These are phyloP conservation scores for Macrotis lagotis DNA, from an alignment of 2,113 vertebrate genomes.

Conservation along the genomic window DNA sequence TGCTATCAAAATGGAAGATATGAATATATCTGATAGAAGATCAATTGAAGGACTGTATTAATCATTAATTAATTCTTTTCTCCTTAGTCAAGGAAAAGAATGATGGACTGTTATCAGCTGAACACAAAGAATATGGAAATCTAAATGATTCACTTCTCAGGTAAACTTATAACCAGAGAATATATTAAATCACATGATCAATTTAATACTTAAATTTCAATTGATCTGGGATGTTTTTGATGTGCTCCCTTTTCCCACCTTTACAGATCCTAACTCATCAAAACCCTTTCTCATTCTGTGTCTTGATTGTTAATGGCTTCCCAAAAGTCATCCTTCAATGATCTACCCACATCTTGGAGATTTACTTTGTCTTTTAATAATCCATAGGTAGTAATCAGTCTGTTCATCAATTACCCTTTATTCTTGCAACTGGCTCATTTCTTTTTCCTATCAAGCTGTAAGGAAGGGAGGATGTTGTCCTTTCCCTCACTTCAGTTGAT, in stretches of 20 bases:
- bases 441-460: not conserved
- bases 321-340: not conserved
- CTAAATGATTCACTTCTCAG: constrained; percentile 49
- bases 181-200: constrained; percentile 35
- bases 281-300: not conserved
- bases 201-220: constrained; percentile 10
- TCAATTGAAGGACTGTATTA: constrained; percentile 27
- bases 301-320: not conserved
- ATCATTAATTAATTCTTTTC: not conserved
- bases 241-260: not conserved
- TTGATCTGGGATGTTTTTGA: not conserved
- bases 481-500: not conserved
- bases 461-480: not conserved
- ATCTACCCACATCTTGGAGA: not conserved
- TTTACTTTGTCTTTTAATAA: not conserved
- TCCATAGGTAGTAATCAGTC: not conserved
- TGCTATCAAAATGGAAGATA: not conserved
- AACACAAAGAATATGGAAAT: constrained; percentile 19
- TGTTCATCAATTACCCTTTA: not conserved
- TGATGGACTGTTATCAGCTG: constrained; percentile 19
- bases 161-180: constrained; percentile 45
- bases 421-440: not conserved
- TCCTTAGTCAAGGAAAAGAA: constrained; percentile 64
- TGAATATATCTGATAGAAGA: constrained; percentile 1
- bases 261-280: not conserved